A percentile compares a stretch with the other conserved stretches of the same genome.
Conservation (phyloP, 2,113 vertebrate species). For the Condylura cristata region DNA sequence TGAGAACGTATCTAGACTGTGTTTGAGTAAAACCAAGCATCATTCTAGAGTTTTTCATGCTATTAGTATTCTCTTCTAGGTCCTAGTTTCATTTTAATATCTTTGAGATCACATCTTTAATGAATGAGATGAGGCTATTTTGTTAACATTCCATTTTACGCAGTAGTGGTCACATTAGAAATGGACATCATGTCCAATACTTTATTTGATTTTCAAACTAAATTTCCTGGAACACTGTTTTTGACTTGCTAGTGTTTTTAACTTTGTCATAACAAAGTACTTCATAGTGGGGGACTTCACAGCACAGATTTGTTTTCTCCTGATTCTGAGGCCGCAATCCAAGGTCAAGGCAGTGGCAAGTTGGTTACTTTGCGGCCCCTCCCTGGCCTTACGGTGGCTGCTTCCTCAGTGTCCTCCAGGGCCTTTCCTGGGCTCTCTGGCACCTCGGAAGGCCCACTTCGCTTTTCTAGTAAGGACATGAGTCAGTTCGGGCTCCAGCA, state of each 20-base stretch:
- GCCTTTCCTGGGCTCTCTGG: neutral
- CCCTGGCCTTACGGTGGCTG: neutral
- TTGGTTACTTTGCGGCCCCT: neutral
- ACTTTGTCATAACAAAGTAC: neutral
- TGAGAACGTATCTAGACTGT: too few relatives aligned
- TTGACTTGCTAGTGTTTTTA: neutral
- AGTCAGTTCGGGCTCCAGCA: too few relatives aligned
- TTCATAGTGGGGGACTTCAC: neutral
- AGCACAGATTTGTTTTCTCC: neutral
- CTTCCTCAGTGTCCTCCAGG: too few relatives aligned
- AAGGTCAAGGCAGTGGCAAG: neutral
- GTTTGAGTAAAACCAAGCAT: neutral
- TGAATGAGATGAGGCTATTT: neutral
- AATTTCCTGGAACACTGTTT: neutral
- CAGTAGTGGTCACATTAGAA: slow-evolving; percentile 1
- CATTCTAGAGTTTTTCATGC: neutral
- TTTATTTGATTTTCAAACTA: slow-evolving; percentile 30
- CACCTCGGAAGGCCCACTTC: neutral
- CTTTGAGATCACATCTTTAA: neutral
- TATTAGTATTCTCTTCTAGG: neutral
- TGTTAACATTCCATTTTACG: neutral
- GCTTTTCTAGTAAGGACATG: neutral
- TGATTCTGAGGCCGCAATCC: neutral
- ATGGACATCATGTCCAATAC: neutral
- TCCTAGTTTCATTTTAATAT: neutral